Base-by-base conservation (phyloP, 2,113 vertebrate species). In the Cinclus mexicanus region DNA sequence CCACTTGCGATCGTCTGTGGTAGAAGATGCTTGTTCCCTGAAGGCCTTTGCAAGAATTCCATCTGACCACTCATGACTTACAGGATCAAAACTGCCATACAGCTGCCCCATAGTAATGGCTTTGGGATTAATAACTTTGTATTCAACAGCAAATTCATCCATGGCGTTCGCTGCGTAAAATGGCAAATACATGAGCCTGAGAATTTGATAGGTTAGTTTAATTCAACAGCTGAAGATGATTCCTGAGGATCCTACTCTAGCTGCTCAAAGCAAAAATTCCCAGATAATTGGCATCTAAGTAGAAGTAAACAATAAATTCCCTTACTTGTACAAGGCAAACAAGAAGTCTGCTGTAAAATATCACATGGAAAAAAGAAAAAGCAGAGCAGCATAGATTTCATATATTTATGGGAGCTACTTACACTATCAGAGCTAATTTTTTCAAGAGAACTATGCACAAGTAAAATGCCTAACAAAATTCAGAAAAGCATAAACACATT, bases 31-130 rank as follows among this genome's bases (percentile, higher is more conserved):
- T 93, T 99, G 98, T 13, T 98, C 96, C 63, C 99, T 98, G 95
- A 99, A 99, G 60, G 98, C 88, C 25, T 97, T 98, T 69, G 99
- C 98, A 26, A 99, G 97, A 31, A 99, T 93, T 18, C 99, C 99
- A 21, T 99, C 99, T 13, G 98, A 98, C 99, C 99, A 99, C 72
- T 99, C 99, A 0, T 99, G 99, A 94, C 99, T 99, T 33, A 98
- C 98, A 17, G 98, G 98, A 94, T 99, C 98, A 47, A 99, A 99
- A 90, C 97, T 98, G 63, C 99, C 99, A 64, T 99, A 99, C 41
- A 99, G 94, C 79, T 99, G 99, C 11, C 99, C 98, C 99, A 99
- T 99, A 29, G 99, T 99, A 84, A 99, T 98, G 39, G 98, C 98
- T 95, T 99, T 99, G 44, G 99, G 99, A 92, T 99, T 99, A 85